phyloP scores from a whole-genome alignment of 2,888 invertebrate genomes.

The Pyrocoelia pectoralis region DNA sequence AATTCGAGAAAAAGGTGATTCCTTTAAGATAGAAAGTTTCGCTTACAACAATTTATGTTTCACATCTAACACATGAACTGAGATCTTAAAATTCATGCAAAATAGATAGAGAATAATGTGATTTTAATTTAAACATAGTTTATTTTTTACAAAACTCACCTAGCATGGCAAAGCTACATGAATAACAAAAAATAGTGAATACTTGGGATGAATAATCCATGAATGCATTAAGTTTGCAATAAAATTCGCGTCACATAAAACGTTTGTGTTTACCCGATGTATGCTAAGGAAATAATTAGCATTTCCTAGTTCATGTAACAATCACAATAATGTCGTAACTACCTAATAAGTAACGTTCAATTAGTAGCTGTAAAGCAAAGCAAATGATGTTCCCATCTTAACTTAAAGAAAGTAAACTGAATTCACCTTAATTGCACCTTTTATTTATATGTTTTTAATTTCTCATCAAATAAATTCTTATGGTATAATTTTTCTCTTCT shows the following conservation, averaged over 20 bases:
- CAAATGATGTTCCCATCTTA: conserved; percentile 1
- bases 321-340: not conserved
- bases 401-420: not conserved
- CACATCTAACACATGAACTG: not conserved
- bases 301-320: conserved; percentile 1
- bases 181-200: no score
- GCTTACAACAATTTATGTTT: not conserved
- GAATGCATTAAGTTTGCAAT: not conserved
- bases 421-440: not conserved
- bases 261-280: not conserved
- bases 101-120: not conserved
- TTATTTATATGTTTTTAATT: not conserved
- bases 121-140: not conserved
- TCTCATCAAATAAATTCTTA: not conserved
- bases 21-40: not conserved
- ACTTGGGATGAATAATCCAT: not conserved
- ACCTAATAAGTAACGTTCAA: conserved; percentile 1
- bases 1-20: not conserved
- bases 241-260: not conserved
- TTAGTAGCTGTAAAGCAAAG: not conserved
- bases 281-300: not conserved
- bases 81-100: no score
- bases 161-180: not conserved
- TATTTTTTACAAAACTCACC: not conserved
- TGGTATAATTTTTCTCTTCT: no score